These are phyloP conservation scores for Pogonognathellus flavescens DNA, from an alignment of 1,140 invertebrate species.

Conservation along the genomic window DNA sequence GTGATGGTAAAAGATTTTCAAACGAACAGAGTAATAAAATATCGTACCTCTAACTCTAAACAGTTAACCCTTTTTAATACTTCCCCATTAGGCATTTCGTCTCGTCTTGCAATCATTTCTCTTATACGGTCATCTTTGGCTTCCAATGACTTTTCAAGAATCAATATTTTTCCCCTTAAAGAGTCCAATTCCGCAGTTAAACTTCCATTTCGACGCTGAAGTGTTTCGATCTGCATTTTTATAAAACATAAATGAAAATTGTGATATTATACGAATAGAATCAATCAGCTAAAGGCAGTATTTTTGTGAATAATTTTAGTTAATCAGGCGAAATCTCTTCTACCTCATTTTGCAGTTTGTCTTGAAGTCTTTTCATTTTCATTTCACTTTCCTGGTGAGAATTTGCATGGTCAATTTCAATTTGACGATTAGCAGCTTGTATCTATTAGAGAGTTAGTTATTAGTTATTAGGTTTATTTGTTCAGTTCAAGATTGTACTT, in stretches of 20 bases:
- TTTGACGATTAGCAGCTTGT: background rate
- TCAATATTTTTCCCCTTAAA: constrained; percentile 18
- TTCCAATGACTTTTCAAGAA: constrained; percentile 55
- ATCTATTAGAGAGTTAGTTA: constrained; percentile 51
- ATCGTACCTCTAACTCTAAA: constrained; percentile 61
- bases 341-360: constrained; percentile 53
- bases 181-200: constrained; percentile 21
- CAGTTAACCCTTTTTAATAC: constrained; percentile 4
- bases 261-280: background rate
- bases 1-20: too few relatives aligned
- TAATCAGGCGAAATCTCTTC: background rate
- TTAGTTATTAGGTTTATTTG: too few relatives aligned
- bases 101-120: background rate
- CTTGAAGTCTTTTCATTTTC: background rate
- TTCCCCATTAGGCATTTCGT: constrained; percentile 41
- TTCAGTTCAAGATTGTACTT: too few relatives aligned
- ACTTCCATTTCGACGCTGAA: background rate
- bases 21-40: too few relatives aligned
- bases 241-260: background rate
- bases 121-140: constrained; percentile 47
- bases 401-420: background rate
- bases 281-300: background rate
- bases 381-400: constrained; percentile 22
- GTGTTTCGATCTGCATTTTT: background rate
- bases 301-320: background rate